phyloP scores from a whole-genome alignment of 1,140 invertebrate genomes.

The Centruroides sculpturatus region DNA sequence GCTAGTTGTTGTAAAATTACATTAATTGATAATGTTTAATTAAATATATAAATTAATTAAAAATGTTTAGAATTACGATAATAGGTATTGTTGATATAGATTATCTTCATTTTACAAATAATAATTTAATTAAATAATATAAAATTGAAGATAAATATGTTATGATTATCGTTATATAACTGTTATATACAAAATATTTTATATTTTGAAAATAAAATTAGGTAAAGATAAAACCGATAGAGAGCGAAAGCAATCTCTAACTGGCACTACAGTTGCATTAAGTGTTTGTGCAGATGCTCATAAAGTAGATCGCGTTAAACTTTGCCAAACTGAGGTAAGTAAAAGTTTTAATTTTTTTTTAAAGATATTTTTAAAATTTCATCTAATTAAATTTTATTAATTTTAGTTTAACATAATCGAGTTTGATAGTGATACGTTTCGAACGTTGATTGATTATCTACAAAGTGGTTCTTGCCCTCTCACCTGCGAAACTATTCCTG shows the following conservation, averaged over 20 bases:
- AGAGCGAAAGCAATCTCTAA: constrained; percentile 16
- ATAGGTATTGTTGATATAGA: too few relatives aligned
- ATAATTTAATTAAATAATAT: neutral
- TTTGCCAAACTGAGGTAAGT: constrained; percentile 74
- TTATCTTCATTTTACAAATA: neutral
- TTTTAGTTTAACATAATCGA: constrained; percentile 82
- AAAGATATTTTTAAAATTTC: neutral
- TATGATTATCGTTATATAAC: neutral
- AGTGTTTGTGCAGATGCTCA: constrained; percentile 85
- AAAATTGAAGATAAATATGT: neutral
- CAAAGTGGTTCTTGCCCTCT: constrained; percentile 82
- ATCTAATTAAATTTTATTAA: constrained; percentile 12
- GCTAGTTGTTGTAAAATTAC: too few relatives aligned
- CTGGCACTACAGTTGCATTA: constrained; percentile 45
- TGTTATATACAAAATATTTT: too few relatives aligned
- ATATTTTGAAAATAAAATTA: constrained; percentile 21
- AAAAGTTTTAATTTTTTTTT: too few relatives aligned
- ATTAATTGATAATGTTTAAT: too few relatives aligned
- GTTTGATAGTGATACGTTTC: constrained; percentile 85
- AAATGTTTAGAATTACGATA: too few relatives aligned
- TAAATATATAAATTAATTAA: too few relatives aligned
- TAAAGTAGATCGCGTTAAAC: constrained; percentile 77
- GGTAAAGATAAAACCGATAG: constrained; percentile 42
- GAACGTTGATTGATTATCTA: constrained; percentile 74
- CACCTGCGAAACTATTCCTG: constrained; percentile 80